Evolutionary conservation across 2,113 vertebrate species (phyloP).

Genomic region (Gymnarchus niloticus): DNA sequence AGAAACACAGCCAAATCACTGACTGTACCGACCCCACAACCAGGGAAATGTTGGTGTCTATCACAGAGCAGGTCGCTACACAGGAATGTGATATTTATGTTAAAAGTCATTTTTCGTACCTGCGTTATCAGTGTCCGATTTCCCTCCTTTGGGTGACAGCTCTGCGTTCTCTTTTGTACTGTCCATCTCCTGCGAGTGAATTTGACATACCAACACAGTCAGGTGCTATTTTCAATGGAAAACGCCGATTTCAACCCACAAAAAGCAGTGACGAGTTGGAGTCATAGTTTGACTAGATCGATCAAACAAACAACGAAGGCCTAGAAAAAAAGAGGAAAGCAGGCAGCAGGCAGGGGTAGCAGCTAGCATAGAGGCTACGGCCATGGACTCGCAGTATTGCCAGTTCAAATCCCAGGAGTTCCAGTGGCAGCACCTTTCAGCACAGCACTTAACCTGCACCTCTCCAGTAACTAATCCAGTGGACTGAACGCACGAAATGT

Average conservation of each 20-base stretch:
- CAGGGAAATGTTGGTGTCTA: not conserved
- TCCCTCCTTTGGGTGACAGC: slow-evolving; percentile 18
- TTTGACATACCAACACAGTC: not conserved
- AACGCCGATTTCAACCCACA: not conserved
- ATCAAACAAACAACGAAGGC: not conserved
- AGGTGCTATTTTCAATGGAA: not conserved
- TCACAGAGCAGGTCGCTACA: not conserved
- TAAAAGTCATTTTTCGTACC: slow-evolving; percentile 5
- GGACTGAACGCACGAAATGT: not conserved
- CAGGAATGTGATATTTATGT: not conserved
- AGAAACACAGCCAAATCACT: not conserved
- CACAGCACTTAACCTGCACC: not conserved
- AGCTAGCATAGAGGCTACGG: not conserved
- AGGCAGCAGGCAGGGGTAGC: not conserved
- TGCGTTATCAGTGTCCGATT: not conserved
- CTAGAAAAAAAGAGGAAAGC: too few species aligned
- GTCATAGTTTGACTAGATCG: not conserved
- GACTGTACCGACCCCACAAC: not conserved
- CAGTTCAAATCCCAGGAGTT: not conserved
- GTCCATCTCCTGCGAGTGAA: slow-evolving; percentile 18
- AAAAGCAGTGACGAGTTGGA: not conserved
- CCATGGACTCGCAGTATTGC: not conserved
- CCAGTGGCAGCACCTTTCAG: not conserved
- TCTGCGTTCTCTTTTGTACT: slow-evolving; percentile 17
- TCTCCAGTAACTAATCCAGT: not conserved